Percentiles rank a stretch among this genome's conserved stretches.
phyloP scores from a whole-genome alignment of 2,113 vertebrate species.

The Phalacrocorax brasilianus region DNA sequence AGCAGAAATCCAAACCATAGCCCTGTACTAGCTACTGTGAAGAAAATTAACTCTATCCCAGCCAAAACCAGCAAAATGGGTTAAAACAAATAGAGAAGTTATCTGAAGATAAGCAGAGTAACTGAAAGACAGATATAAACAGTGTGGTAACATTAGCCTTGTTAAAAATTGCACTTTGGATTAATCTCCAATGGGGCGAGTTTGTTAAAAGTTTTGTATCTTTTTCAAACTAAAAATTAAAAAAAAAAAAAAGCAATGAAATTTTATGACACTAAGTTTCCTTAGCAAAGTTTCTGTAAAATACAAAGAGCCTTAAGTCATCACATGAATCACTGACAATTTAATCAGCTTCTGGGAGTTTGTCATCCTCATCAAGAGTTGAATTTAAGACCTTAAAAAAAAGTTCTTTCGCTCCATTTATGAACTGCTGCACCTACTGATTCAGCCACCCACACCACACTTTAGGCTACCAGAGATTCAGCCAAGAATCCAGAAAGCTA shows the following conservation, averaged over 20 bases:
- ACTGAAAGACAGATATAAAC: not conserved
- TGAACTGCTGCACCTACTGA: constrained; percentile 34
- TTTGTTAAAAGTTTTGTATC: not conserved
- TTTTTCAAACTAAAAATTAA: not conserved
- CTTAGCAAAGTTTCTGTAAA: constrained; percentile 49
- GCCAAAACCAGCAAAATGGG: too few relatives aligned
- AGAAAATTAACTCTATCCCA: too few relatives aligned
- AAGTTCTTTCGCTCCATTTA: constrained; percentile 40
- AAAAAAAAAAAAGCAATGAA: not conserved
- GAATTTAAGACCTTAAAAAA: constrained; percentile 53
- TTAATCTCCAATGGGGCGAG: not conserved
- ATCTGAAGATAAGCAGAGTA: not conserved
- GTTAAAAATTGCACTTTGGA: not conserved
- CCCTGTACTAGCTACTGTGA: too few relatives aligned
- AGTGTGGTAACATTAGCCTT: not conserved
- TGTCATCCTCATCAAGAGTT: constrained; percentile 59
- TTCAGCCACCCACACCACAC: constrained; percentile 35
- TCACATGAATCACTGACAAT: constrained; percentile 70
- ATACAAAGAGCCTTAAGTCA: constrained; percentile 51
- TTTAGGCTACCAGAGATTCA: constrained; percentile 16
- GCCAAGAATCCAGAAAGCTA: not conserved
- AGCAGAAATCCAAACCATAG: too few relatives aligned
- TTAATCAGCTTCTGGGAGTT: constrained; percentile 67
- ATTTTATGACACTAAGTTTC: constrained; percentile 27
- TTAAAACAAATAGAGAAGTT: not conserved